Evolutionary conservation across 2,797 vertebrate genomes (phyloP), one percentile per base, ranked within the genome.

Genomic region (Danio albolineatus): DNA sequence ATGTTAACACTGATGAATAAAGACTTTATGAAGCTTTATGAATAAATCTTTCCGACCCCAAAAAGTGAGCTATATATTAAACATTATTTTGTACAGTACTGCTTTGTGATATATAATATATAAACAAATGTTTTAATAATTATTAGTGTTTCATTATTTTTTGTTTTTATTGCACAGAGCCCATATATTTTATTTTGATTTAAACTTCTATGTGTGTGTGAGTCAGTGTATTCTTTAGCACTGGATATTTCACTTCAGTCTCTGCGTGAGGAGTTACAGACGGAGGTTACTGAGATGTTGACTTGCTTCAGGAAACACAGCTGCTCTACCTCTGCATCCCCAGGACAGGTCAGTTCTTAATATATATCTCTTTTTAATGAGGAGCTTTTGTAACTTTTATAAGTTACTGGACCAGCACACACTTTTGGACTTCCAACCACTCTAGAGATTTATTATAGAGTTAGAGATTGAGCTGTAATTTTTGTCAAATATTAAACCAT

Each of bases 221-320:
- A 39, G 13, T 64, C 46, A 95, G 94, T 93, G 87, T 95, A 94
- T 85, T 92, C 89, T 61, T 85, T 83, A 0, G 92, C 64, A 19
- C 48, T 93, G 83, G 91, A 93, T 87, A 90, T 87, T 76, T 90
- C 93, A 17, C 89, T 93, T 8, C 93, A 94, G 86, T 90, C 91
- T 73, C 80, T 95, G 67, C 91, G 93, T 56, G 92, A 93, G 84
- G 91, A 94, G 44, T 87, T 95, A 83, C 92, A 94, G 87, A 89
- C 85, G 0, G 92, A 94, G 51, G 44, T 91, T 2, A 95, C 94
- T 0, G 86, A 91, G 75, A 88, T 89, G 0, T 21, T 95, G 84
- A 92, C 92, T 0, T 93, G 87, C 14, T 95, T 95, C 84, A 91
- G 93, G 2, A 94, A 92, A 86, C 90, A 94, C 88, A 91, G 93